Evolutionary conservation across 2,888 invertebrate genomes (phyloP), one percentile per base, ranked within the genome.

Genomic region (Acronicta psi): DNA sequence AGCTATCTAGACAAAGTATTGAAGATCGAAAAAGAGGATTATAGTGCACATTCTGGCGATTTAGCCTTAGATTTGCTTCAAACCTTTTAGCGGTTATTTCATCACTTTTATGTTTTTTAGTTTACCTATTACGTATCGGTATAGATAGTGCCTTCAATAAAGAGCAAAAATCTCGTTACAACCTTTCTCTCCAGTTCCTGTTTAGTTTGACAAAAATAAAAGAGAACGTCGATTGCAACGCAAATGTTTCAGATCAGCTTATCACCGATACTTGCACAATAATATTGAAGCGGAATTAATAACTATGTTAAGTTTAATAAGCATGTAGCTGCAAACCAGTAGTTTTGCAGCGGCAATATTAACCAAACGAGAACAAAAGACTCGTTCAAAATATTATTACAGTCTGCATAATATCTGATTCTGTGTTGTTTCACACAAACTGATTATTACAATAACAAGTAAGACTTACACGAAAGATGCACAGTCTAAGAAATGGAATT

Each of bases 401-500:
- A 16, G 6, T 29, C 11, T 23, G 37, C 16, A 49, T 23, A 52
- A 43, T 44, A 58, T 47, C 42, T 55, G 46, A 59, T 47, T 37
- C 25, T 38, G 29, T 11, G 29, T 29, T 34, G 17, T 31, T 41
- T 20, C 14, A 13, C 23, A n/a, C 11, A 44, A 10, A 20, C 37
- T 25, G 34, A 46, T 46, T 29, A 46, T 46, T 29, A 46, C 46
- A 50, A 57, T 65, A 64, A 46, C 47, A 44, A 65, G 40, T 65
- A 9, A 34, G 29, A 50, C 36, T 37, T 54, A 38, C 46, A 57
- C 47, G 46, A 66, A 50, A 46, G 17, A 41, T 53, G 44, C 16
- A 34, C 29, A 65, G 34, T n/a, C 38, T 47, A 63, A 56, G 50
- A 52, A 65, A 74, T 50, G 42, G 54, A 60, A 61, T 57, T 53